Conservation (phyloP, 2,113 vertebrate species). For the Carassius auratus region DNA sequence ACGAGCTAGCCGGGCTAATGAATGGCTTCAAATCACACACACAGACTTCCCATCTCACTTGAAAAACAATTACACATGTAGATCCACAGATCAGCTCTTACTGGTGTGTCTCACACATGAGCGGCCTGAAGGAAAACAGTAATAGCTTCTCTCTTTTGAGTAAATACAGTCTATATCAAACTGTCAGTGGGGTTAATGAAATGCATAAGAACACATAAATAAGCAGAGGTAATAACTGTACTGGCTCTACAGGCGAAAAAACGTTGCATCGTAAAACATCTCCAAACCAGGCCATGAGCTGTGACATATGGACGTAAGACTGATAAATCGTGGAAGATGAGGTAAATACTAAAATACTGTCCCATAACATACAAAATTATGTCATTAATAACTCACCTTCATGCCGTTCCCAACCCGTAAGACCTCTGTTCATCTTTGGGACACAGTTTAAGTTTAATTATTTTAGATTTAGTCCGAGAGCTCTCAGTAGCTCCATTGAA, state of each 20-base stretch:
- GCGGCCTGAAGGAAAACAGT: neutral
- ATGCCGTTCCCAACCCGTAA: too few relatives aligned
- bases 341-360: neutral
- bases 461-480: too few relatives aligned
- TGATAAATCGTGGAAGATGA: conserved; percentile 40
- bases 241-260: neutral
- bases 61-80: conserved; percentile 44
- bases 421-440: too few relatives aligned
- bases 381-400: too few relatives aligned
- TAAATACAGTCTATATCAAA: conserved; percentile 16
- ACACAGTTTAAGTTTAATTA: too few relatives aligned
- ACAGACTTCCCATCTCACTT: conserved; percentile 8
- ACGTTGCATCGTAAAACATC: conserved; percentile 3
- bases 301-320: conserved; percentile 36
- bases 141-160: conserved; percentile 18
- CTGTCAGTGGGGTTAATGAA: conserved; percentile 10
- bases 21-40: conserved; percentile 20
- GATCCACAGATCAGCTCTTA: conserved; percentile 38
- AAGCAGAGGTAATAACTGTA: neutral
- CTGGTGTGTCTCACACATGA: neutral
- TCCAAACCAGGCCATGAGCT: conserved; percentile 8
- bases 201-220: conserved; percentile 24
- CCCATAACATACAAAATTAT: neutral
- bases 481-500: too few relatives aligned
- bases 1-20: neutral